Evolutionary conservation across 53 echinoderm and acorn worm species (phyloP).

Genomic region (Astropecten irregularis): DNA sequence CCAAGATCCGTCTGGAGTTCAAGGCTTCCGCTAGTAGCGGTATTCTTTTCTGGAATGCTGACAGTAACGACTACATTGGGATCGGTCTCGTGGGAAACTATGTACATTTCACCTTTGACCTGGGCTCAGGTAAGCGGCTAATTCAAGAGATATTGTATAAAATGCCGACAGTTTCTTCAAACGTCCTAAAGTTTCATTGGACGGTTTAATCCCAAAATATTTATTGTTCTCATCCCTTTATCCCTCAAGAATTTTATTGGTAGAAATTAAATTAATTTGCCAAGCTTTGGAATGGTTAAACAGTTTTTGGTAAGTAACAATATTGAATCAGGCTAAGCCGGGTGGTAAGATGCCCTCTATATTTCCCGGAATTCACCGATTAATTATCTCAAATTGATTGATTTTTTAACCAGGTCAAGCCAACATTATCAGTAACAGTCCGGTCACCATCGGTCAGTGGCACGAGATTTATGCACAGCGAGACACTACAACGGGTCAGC

Average conservation of each 20-base stretch:
- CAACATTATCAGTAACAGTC: constrained; percentile 55
- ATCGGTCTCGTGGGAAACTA: constrained; percentile 73
- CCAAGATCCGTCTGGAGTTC: constrained; percentile 76
- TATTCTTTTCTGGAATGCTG: constrained; percentile 90
- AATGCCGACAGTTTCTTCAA: too few relatives aligned
- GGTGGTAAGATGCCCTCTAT: too few relatives aligned
- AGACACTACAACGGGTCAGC: constrained; percentile 57
- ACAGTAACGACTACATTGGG: constrained; percentile 83
- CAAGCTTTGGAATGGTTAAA: too few relatives aligned
- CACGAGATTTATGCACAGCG: constrained; percentile 69
- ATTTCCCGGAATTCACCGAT: too few relatives aligned
- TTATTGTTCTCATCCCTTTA: too few relatives aligned
- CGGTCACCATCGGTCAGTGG: constrained; percentile 68
- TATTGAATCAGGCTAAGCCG: too few relatives aligned
- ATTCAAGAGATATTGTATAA: too few relatives aligned
- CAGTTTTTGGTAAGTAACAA: too few relatives aligned
- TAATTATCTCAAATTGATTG: not conserved
- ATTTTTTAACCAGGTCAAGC: constrained; percentile 61
- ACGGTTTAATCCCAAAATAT: too few relatives aligned
- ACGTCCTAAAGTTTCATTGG: too few relatives aligned
- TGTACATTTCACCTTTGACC: constrained; percentile 86
- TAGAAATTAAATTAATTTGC: too few relatives aligned
- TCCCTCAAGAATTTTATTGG: too few relatives aligned
- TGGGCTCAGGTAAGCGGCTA: constrained; percentile 81
- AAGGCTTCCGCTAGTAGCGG: constrained; percentile 66